Conservation (phyloP, 2,888 invertebrate species). For the Chloromyia formosa region DNA sequence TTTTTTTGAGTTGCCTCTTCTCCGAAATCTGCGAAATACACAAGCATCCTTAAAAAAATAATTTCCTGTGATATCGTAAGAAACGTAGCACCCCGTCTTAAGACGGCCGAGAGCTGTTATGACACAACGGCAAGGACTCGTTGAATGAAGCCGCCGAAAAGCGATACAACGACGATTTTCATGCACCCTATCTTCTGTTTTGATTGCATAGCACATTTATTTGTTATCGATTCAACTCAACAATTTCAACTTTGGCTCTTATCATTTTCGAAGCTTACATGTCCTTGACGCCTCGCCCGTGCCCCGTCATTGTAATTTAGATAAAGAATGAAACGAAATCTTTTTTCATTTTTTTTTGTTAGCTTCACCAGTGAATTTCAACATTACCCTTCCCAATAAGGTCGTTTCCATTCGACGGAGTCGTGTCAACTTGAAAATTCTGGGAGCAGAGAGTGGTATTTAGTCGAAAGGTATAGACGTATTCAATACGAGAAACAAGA, state of each 20-base stretch:
- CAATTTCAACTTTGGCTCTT: conserved; percentile 16
- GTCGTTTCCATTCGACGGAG: conserved; percentile 14
- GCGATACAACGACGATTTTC: not conserved
- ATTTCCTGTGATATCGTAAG: conserved; percentile 18
- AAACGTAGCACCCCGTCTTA: not conserved
- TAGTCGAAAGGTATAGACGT: conserved; percentile 4
- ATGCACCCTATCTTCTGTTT: conserved; percentile 2
- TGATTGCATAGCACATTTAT: conserved; percentile 24
- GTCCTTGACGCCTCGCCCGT: not conserved
- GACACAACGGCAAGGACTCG: too few relatives aligned
- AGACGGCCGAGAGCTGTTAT: too few relatives aligned
- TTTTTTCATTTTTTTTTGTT: too few relatives aligned
- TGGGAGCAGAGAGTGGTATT: conserved; percentile 3
- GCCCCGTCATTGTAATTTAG: conserved; percentile 21
- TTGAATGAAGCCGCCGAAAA: too few relatives aligned
- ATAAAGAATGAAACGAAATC: not conserved
- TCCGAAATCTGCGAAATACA: conserved; percentile 1
- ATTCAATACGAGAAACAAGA: not conserved
- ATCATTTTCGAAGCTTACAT: conserved; percentile 8
- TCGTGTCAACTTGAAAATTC: conserved; percentile 28
- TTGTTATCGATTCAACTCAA: not conserved
- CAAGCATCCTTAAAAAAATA: conserved; percentile 25
- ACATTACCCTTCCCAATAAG: not conserved
- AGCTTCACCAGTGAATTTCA: conserved; percentile 11
- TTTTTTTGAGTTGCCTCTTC: not conserved